Percentiles rank a stretch among this genome's conserved stretches.
Evolutionary conservation across 2,888 invertebrate species (phyloP).

Genomic region (Alcis repandata): DNA sequence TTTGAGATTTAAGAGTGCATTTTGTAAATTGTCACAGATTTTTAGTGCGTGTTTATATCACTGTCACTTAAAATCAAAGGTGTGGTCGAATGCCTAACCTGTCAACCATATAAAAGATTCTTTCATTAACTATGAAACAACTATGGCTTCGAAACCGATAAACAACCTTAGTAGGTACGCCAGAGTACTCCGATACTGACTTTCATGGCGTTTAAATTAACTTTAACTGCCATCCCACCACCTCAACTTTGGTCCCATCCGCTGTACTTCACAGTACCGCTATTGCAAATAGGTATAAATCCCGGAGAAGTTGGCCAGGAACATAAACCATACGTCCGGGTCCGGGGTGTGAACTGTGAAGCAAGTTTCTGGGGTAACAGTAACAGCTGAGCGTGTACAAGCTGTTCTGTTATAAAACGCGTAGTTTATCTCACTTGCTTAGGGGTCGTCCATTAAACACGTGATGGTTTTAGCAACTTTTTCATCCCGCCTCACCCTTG

Average conservation of each 20-base stretch:
- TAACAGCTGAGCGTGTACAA: conserved; percentile 39
- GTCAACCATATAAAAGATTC: neutral
- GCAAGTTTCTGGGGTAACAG: conserved; percentile 41
- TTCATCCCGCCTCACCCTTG: too few relatives aligned
- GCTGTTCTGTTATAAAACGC: conserved; percentile 36
- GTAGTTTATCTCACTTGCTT: conserved; percentile 27
- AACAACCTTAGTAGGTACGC: neutral
- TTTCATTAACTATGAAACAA: neutral
- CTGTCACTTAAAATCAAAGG: neutral
- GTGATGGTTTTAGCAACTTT: too few relatives aligned
- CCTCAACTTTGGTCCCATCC: conserved; percentile 17
- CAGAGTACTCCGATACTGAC: conserved; percentile 3
- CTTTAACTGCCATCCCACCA: conserved; percentile 10
- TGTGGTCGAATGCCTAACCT: neutral
- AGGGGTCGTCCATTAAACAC: too few relatives aligned
- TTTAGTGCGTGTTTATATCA: neutral
- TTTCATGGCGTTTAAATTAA: conserved; percentile 7
- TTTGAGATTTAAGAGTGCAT: too few relatives aligned
- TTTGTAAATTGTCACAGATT: too few relatives aligned
- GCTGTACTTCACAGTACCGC: conserved; percentile 9
- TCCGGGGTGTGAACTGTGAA: conserved; percentile 35
- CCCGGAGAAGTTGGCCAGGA: conserved; percentile 6
- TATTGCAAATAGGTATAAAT: conserved; percentile 16
- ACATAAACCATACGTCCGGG: conserved; percentile 33
- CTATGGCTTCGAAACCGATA: neutral